A percentile compares a stretch with the other conserved stretches of the same genome.
phyloP scores from a whole-genome alignment of 2,888 invertebrate genomes.

The Frankliniella intonsa region DNA sequence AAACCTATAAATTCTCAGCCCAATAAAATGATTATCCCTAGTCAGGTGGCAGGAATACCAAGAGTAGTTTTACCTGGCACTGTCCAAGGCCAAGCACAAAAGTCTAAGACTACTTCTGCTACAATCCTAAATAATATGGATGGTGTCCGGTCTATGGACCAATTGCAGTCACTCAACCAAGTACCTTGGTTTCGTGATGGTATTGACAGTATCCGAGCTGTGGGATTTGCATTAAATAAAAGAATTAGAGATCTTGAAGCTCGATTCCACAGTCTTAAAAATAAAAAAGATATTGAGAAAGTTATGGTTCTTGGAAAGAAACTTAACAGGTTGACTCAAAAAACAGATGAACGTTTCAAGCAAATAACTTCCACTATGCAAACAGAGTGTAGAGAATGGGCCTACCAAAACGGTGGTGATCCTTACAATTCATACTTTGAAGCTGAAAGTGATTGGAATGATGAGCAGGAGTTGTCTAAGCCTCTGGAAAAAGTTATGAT shows the following conservation, averaged over 20 bases:
- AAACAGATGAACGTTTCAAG: neutral
- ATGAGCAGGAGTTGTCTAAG: neutral
- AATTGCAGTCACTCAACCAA: neutral
- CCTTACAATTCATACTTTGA: neutral
- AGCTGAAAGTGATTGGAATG: neutral
- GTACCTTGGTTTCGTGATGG: slow-evolving; percentile 1
- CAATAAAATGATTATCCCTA: neutral
- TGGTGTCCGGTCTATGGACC: neutral
- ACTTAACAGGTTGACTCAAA: neutral
- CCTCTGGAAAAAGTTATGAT: slow-evolving; percentile 4
- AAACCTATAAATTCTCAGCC: neutral
- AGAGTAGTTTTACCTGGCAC: neutral
- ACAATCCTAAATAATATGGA: neutral
- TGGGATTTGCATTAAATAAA: neutral
- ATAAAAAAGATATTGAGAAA: neutral
- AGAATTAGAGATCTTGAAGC: slow-evolving; percentile 14
- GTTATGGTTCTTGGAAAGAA: neutral
- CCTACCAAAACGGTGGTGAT: neutral
- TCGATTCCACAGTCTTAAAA: slow-evolving; percentile 3
- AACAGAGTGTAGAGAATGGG: neutral
- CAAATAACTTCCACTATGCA: neutral
- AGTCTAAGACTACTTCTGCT: neutral
- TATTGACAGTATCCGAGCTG: neutral
- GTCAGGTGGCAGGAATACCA: neutral
- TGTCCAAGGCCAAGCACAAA: neutral